Evolutionary conservation across 2,888 invertebrate genomes (phyloP), one percentile per base, ranked within the genome.

Genomic region (Cheilosia vernalis): DNA sequence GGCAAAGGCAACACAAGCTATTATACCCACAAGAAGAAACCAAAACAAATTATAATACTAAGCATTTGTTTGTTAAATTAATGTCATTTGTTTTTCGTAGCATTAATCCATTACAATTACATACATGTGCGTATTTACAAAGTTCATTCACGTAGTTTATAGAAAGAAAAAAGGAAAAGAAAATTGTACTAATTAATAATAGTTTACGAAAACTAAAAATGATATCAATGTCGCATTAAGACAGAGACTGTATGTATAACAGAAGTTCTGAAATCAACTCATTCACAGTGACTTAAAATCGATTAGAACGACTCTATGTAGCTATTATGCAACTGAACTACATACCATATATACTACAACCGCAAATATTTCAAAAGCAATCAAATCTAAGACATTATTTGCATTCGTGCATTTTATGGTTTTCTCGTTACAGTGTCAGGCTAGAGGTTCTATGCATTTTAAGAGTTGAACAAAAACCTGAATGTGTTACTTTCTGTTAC

Each of bases 261-360:
- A 40, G 24, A n/a, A 44, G 17, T 9, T 33, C 30, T 33, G 13
- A 40, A 40, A 9, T n/a, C 42, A 44, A 17, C 24, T 47, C 37
- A 63, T 49, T 49, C 47, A 40, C 67, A 55, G 42, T 44, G 67
- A 66, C 53, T 55, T 55, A 30, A 67, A 19, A 60, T 67, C 42
- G 42, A 30, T 37, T 21, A 49, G 27, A n/a, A 30, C 24, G 30
- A 17, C n/a, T n/a, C n/a, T n/a, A 17, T 53, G 17, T 17, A n/a
- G 21, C 17, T 30, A 49, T n/a, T 61, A n/a, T 30, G n/a, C 42
- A 44, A n/a, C n/a, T 47, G 5, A 19, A 30, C 21, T 2, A n/a
- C 9, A 49, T 21, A 27, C 44, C 42, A 9, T 40, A 42, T 24
- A 40, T 44, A 44, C 17, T 10, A 27, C 19, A 49, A 49, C 47